Evolutionary conservation across 2,113 vertebrate species (phyloP).

Genomic region (Rhizomys pruinosus): DNA sequence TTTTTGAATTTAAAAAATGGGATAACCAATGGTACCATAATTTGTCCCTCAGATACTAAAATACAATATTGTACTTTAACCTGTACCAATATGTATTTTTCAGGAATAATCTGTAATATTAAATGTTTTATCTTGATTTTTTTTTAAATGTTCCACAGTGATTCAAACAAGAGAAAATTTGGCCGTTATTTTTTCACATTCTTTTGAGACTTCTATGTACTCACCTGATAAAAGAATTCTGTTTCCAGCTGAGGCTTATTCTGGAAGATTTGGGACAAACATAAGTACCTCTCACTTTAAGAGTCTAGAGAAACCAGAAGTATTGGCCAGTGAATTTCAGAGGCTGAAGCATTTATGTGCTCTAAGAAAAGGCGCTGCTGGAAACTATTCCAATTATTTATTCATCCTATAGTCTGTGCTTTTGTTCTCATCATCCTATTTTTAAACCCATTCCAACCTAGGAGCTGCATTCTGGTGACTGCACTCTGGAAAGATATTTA

Average conservation of each 20-base stretch:
- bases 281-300: background rate
- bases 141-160: background rate
- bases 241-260: background rate
- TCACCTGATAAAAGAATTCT: background rate
- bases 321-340: background rate
- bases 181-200: background rate
- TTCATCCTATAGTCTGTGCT: slow-evolving; percentile 11
- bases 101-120: background rate
- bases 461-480: background rate
- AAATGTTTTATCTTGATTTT: background rate
- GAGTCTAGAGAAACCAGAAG: background rate
- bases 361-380: background rate
- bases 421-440: slow-evolving; percentile 28
- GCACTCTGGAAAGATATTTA: background rate
- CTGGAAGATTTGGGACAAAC: background rate
- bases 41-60: background rate
- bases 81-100: background rate
- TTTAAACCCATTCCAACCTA: background rate
- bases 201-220: background rate
- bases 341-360: background rate
- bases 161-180: background rate
- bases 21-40: no score
- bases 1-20: no score
- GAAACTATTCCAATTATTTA: slow-evolving; percentile 8
- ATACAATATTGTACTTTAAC: background rate